These are phyloP conservation scores for Acanthosepion pharaonis DNA, from an alignment of 2,888 invertebrate species.

Conservation along the genomic window DNA sequence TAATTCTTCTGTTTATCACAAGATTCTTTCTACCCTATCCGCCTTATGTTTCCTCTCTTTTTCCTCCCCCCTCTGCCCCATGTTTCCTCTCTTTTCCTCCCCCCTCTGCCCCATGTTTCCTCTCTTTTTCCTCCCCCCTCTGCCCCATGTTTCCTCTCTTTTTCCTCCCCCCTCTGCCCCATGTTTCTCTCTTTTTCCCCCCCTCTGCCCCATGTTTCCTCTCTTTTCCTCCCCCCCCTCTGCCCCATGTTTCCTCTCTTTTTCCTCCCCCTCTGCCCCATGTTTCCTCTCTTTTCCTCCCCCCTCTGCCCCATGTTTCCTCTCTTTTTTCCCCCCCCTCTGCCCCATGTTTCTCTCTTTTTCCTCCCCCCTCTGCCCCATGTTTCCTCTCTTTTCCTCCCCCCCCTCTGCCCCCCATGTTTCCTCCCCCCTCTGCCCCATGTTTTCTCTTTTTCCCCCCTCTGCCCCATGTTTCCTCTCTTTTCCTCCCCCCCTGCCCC, in stretches of 20 bases:
- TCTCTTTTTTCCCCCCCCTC: background rate
- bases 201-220: no score
- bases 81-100: no score
- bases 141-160: no score
- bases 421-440: rapidly evolving
- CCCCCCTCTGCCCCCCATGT: background rate
- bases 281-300: background rate
- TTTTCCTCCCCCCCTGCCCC: background rate
- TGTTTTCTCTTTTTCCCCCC: background rate
- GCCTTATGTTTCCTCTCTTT: no score
- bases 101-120: no score
- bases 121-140: no score
- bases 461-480: background rate
- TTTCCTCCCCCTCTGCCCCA: background rate
- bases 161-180: no score
- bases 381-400: background rate
- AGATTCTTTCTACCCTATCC: no score
- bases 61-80: no score
- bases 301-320: no score
- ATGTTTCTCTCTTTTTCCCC: no score
- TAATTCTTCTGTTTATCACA: background rate
- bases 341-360: background rate
- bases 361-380: rapidly evolving
- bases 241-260: background rate
- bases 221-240: background rate